Base-by-base conservation (phyloP, 2,113 vertebrate genomes). In the Nannobrachium achirus region DNA sequence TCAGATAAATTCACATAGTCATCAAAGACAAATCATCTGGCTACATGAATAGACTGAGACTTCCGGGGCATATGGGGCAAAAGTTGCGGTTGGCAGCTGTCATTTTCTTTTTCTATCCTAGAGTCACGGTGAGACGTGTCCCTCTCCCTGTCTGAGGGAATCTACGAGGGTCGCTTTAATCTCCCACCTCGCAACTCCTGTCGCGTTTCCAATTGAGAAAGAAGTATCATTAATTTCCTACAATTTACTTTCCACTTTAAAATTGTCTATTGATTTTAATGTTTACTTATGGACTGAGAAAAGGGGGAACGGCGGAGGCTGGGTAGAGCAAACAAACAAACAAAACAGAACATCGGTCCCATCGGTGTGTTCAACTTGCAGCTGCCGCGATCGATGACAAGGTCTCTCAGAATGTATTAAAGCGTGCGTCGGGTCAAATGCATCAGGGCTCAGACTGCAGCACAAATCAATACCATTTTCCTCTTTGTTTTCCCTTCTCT, bases 231-330 rank as follows among this genome's bases (percentile, higher is more conserved):
- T 89, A 80, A 92, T 92, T 93, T 91, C 89, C 91, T 72, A 78
- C 87, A 87, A 93, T 92, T 93, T 92, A 90, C 90, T 92, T 83
- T 93, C 88, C 91, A 88, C 86, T 93, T 95, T 95, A 94, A 89
- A 95, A 96, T 92, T 95, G 93, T 93, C 91, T 95, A 96, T 94
- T 93, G 94, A 96, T 95, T 94, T 88, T 92, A 92, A 92, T 93
- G 91, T 93, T 94, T 95, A 91, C 87, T 94, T 84, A 92, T 92
- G 92, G 89, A 93, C 87, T 75, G 83, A 85, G 79, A 69, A 39
- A 71, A 70, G 62, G 9, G 39, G 57, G 75, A 62, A 52, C 33
- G 68, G 48, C 19, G 39, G 15, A 55, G 2, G 19, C 16, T 18
- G 69, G 19, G 66, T 46, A 67, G 58, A 55, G 55, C 40, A 65